A percentile compares a stretch with the other conserved stretches of the same genome.
Evolutionary conservation across 2,888 invertebrate genomes (phyloP).

Genomic region (Pseudolycoriella hygida): DNA sequence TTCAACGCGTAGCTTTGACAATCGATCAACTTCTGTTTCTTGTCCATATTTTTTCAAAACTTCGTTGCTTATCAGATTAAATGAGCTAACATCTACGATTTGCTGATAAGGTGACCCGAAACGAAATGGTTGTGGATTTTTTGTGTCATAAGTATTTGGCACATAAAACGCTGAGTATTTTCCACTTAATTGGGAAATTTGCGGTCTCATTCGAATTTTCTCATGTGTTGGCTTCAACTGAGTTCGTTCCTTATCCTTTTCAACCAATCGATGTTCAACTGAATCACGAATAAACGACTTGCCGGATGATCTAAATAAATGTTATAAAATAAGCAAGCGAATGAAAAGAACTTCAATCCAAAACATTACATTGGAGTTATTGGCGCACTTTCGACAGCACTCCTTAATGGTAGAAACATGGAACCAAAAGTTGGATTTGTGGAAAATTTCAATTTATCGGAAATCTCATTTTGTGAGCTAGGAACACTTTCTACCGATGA

Average conservation of each 20-base stretch:
- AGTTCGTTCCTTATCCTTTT: conserved; percentile 12
- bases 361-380: conserved; percentile 8
- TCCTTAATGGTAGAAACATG: conserved; percentile 42
- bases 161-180: conserved; percentile 22
- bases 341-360: neutral
- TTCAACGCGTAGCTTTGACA: conserved; percentile 7
- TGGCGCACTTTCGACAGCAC: conserved; percentile 60
- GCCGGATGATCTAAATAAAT: conserved; percentile 10
- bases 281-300: conserved; percentile 22
- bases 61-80: neutral
- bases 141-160: conserved; percentile 14
- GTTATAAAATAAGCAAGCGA: too few species aligned
- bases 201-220: neutral
- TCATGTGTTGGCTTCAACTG: conserved; percentile 3
- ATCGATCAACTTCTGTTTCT: neutral
- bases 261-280: conserved; percentile 17
- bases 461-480: neutral
- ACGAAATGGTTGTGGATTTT: conserved; percentile 22
- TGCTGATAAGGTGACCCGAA: conserved; percentile 25
- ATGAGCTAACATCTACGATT: conserved; percentile 15
- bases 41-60: neutral
- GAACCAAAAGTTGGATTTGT: conserved; percentile 21
- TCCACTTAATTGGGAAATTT: conserved; percentile 10
- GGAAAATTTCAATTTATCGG: conserved; percentile 14
- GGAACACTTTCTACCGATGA: conserved; percentile 26